These are phyloP conservation scores for Lepilemur septentrionalis DNA, from an alignment of 2,797 vertebrate species.

Conservation along the genomic window DNA sequence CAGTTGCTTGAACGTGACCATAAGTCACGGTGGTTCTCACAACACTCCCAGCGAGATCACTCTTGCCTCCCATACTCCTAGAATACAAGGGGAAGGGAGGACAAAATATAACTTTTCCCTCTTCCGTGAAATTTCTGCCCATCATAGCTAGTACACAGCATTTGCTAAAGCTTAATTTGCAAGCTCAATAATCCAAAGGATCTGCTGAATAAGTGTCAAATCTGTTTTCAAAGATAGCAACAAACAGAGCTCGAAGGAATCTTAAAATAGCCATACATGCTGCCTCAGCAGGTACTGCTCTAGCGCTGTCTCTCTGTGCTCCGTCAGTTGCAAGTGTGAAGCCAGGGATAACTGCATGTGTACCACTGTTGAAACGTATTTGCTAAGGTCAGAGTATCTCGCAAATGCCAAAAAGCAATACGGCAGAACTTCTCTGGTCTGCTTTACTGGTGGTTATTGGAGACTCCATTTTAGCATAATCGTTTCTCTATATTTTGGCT, in stretches of 20 bases:
- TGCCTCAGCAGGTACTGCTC: background rate
- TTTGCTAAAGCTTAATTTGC: slow-evolving; percentile 66
- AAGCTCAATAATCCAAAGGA: slow-evolving; percentile 63
- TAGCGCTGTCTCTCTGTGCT: background rate
- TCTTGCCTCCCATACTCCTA: background rate
- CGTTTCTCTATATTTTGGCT: background rate
- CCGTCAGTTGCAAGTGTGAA: background rate
- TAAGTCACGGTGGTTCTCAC: background rate
- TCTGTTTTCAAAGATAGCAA: slow-evolving; percentile 70
- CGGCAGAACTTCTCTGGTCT: background rate
- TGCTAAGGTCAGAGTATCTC: background rate
- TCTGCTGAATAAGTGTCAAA: slow-evolving; percentile 67
- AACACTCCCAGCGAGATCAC: background rate
- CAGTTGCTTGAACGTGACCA: background rate
- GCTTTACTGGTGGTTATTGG: background rate
- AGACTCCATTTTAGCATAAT: background rate
- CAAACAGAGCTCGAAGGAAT: slow-evolving; percentile 45
- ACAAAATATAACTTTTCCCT: background rate
- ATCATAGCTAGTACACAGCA: background rate
- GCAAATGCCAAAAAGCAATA: background rate
- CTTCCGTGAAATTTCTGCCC: slow-evolving; percentile 40
- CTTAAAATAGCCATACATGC: slow-evolving; percentile 24
- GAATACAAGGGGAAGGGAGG: background rate
- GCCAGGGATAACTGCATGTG: background rate
- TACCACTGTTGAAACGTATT: fast-evolving